phyloP scores from a whole-genome alignment of 2,113 vertebrate genomes.

The Catharus fuscescens region DNA sequence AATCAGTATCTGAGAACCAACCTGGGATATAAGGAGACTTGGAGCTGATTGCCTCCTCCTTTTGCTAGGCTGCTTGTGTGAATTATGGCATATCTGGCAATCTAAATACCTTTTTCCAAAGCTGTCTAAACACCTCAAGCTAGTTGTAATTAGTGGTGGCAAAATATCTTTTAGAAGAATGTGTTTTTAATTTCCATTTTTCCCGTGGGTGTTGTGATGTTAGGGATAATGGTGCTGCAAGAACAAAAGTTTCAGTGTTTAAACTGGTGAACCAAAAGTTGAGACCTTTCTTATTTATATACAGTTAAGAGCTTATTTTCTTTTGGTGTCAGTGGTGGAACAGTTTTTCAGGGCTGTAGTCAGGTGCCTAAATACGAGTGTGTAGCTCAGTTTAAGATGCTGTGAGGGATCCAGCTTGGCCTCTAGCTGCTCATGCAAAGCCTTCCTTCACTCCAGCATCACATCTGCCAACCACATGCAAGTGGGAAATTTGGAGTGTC shows the following conservation, averaged over 20 bases:
- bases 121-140: not conserved
- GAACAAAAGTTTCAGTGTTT: not conserved
- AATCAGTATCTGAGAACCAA: not conserved
- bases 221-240: not conserved
- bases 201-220: not conserved
- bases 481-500: not conserved
- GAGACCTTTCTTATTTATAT: not conserved
- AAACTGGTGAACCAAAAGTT: not conserved
- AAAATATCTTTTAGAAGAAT: not conserved
- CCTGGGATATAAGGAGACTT: not conserved
- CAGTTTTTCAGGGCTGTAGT: not conserved
- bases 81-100: not conserved
- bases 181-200: not conserved
- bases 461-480: not conserved
- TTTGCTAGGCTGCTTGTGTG: not conserved
- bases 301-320: not conserved
- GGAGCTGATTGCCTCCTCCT: not conserved
- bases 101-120: not conserved
- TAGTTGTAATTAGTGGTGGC: not conserved
- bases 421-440: not conserved
- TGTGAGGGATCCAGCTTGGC: not conserved
- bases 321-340: not conserved
- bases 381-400: not conserved
- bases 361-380: not conserved
- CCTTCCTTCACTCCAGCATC: not conserved